Percentiles rank a stretch among this genome's conserved stretches.
Conservation (phyloP, 2,888 invertebrate genomes). For the Hylaea fasciaria region DNA sequence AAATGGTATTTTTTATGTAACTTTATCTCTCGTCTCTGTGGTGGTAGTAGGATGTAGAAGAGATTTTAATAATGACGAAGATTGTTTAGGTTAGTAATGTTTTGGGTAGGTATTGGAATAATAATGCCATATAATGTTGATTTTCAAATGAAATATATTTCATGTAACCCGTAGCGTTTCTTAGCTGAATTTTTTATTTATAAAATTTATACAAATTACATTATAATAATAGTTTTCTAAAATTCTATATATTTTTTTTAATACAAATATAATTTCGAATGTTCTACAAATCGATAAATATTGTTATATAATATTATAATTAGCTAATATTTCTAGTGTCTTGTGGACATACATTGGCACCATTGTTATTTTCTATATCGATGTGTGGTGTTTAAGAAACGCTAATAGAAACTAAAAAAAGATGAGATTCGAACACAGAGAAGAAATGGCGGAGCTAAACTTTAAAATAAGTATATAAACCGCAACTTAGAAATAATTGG, state of each 20-base stretch:
- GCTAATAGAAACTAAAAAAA: slow-evolving; percentile 65
- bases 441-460: slow-evolving; percentile 64
- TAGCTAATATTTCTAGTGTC: slow-evolving; percentile 37
- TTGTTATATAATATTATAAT: slow-evolving; percentile 34
- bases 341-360: slow-evolving; percentile 41
- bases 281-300: slow-evolving; percentile 46
- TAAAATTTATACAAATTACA: slow-evolving; percentile 50
- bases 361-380: slow-evolving; percentile 34
- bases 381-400: slow-evolving; percentile 62
- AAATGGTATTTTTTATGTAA: too few species aligned
- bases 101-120: slow-evolving; percentile 38
- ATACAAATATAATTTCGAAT: slow-evolving; percentile 47
- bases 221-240: slow-evolving; percentile 47
- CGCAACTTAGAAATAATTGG: slow-evolving; percentile 65
- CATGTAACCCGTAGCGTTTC: slow-evolving; percentile 85
- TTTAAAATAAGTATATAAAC: slow-evolving; percentile 80
- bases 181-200: slow-evolving; percentile 79
- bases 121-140: slow-evolving; percentile 57
- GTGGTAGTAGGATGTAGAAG: too few species aligned
- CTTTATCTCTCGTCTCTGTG: too few species aligned
- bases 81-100: too few species aligned
- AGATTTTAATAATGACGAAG: not conserved
- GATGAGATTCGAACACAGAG: slow-evolving; percentile 78
- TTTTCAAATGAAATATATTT: slow-evolving; percentile 82
- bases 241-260: slow-evolving; percentile 45